Evolutionary conservation across 2,888 invertebrate species (phyloP), one percentile per base, ranked within the genome.

Genomic region (Drosophila birchii): DNA sequence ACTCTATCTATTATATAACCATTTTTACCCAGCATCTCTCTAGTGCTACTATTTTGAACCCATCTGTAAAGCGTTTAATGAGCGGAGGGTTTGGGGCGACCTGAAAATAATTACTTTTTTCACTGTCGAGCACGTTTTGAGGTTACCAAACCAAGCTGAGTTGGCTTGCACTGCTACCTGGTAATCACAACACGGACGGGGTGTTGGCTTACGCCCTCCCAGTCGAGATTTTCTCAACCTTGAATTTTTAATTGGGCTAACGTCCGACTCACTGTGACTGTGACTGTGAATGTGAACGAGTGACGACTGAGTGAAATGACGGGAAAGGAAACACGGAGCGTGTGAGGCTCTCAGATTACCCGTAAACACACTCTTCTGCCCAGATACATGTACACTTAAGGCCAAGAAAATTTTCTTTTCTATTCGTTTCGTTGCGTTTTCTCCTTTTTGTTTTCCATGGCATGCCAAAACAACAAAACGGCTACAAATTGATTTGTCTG

Each of bases 51-150:
- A 49, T 43, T 34, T 11, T 20, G 6, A 43, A 39, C 41, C 7
- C 54, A 14, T 12, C 49, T 55, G 55, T 56, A 43, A 1, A 58
- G 29, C n/a, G 11, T 45, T 51, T 36, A 51, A 34, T 34, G 45
- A 49, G 34, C 20, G n/a, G 18, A 14, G 29, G 55, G 23, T 41
- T 41, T 36, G 43, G 51, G 26, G 12, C 59, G 32, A 51, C 47
- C 49, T 51, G 60, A 62, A 76, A 71, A 78, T 80, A 80, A 79
- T 78, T 76, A 81, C 76, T 64, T 62, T 67, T 69, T 71, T 72
- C 69, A 76, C 80, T 78, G 86, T 79, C 78, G 76, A 79, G 78
- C 88, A 88, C 88, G 88, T 88, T 87, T 86, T 76, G 75, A 74
- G 80, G 82, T 80, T 82, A 78, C 67, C 63, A 73, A 58, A 39